A percentile compares a stretch with the other conserved stretches of the same genome.
Evolutionary conservation across 2,888 invertebrate species (phyloP).

Genomic region (Chloroclystis v-ata): DNA sequence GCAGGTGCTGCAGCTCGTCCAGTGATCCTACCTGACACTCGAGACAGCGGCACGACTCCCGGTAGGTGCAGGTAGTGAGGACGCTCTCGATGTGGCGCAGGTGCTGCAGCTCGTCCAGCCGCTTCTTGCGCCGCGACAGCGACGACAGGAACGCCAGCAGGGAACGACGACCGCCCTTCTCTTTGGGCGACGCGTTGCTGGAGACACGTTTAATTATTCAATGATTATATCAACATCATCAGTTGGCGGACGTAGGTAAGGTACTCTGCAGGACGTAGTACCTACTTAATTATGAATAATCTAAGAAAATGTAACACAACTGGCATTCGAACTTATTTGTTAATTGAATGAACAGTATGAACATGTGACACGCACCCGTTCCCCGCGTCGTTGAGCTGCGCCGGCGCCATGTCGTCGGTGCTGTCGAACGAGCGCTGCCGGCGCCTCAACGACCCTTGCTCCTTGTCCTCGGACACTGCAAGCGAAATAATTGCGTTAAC

Average conservation of each 20-base stretch:
- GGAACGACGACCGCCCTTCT: slow-evolving; percentile 42
- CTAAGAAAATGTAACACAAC: no score
- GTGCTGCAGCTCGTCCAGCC: slow-evolving; percentile 47
- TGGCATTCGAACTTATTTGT: no score
- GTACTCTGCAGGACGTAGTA: no score
- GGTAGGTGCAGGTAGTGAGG: slow-evolving; percentile 55
- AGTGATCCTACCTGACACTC: slow-evolving; percentile 42
- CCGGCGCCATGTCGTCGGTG: background rate
- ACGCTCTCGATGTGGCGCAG: slow-evolving; percentile 51
- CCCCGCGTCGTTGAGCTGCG: slow-evolving; percentile 41
- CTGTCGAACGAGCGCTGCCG: no score
- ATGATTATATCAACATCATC: no score
- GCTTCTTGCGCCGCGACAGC: slow-evolving; percentile 55
- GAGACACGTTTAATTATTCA: no score
- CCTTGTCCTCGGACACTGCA: no score
- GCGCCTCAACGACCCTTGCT: no score
- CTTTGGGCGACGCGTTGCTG: slow-evolving; percentile 39
- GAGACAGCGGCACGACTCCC: slow-evolving; percentile 63
- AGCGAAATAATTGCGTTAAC: no score
- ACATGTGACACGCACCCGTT: slow-evolving; percentile 38
- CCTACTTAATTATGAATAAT: no score
- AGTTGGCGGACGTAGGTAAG: no score
- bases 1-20: slow-evolving; percentile 48
- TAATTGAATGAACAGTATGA: no score
- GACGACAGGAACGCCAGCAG: slow-evolving; percentile 51